Evolutionary conservation across 92 coral and sea anemone genomes (phyloP), one percentile per base, ranked within the genome.

Genomic region (Isaurus tuberculatus): DNA sequence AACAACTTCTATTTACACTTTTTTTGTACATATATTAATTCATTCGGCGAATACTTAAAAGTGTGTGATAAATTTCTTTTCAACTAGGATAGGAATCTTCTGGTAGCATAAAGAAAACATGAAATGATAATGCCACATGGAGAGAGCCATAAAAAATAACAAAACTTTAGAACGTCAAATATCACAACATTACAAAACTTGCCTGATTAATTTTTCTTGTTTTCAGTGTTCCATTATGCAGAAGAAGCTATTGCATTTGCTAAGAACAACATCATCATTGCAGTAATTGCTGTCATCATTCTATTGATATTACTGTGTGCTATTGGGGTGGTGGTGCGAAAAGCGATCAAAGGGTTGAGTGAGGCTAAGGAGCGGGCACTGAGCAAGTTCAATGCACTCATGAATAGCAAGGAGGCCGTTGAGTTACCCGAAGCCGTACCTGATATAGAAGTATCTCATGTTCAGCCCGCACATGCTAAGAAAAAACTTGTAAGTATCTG

Each of bases 361-460:
- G 91, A 92, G 33, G 97, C 97, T 0, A 89, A 86, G 44, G 97
- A 93, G 51, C 80, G 91, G 57, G 97, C 97, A 4, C 77, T 93
- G 36, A 79, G 79, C 15, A 93, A 93, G 74, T 90, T 93, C 25
- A 79, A 40, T 30, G 93, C 89, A 11, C 72, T 93, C 10, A 78
- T 79, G 33, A 89, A 81, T 75, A 88, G 92, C 70, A 86, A 84
- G 66, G 95, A 91, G 44, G 84, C 83, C 2, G 32, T 93, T 13
- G 94, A 93, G 22, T 43, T 91, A 83, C 86, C 86, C 15, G 89
- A 91, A 28, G 95, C 97, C 13, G 79, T 92, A n/a, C 94, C 92
- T 61, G 93, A 91, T 44, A 58, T 91, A 64, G 89, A 87, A 79
- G 88, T 93, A 8, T 80, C 91, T 16, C 70, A 91, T 26, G 97